Evolutionary conservation across 2,888 invertebrate species (phyloP).

Genomic region (Drosophila maculinotata): DNA sequence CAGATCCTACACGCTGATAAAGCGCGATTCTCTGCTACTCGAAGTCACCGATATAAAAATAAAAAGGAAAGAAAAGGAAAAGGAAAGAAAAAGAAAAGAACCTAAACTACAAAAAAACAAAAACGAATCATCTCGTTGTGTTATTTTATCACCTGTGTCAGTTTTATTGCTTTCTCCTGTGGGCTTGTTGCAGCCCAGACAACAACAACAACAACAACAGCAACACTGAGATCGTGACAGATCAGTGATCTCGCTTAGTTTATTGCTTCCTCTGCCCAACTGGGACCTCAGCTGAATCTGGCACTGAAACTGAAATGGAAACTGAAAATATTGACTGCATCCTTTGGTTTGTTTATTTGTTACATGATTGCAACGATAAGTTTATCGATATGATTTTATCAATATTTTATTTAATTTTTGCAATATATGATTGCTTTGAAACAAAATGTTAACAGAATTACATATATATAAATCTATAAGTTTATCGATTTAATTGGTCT

Average conservation of each 20-base stretch:
- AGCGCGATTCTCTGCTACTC: constrained; percentile 66
- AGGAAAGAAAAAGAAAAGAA: constrained; percentile 3
- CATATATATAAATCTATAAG: too few species aligned
- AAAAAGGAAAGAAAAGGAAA: constrained; percentile 7
- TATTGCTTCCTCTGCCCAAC: constrained; percentile 77
- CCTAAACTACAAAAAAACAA: constrained; percentile 3
- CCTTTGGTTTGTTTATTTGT: neutral
- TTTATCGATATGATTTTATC: constrained; percentile 26
- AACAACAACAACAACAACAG: neutral
- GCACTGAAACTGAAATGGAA: constrained; percentile 9
- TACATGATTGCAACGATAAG: neutral
- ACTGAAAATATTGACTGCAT: neutral
- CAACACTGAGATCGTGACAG: constrained; percentile 64
- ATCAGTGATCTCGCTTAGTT: constrained; percentile 76
- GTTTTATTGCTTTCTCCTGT: constrained; percentile 71
- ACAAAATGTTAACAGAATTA: too few species aligned
- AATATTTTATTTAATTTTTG: too few species aligned
- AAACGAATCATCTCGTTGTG: constrained; percentile 78
- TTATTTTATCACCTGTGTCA: constrained; percentile 83
- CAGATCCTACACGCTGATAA: constrained; percentile 73
- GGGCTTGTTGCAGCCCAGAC: constrained; percentile 30
- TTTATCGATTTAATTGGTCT: too few species aligned
- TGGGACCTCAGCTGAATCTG: constrained; percentile 10
- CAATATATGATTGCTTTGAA: too few species aligned
- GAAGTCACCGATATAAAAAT: constrained; percentile 24